Evolutionary conservation across 2,888 invertebrate species (phyloP), one percentile per base, ranked within the genome.

Genomic region (Orthonevra nobilis): DNA sequence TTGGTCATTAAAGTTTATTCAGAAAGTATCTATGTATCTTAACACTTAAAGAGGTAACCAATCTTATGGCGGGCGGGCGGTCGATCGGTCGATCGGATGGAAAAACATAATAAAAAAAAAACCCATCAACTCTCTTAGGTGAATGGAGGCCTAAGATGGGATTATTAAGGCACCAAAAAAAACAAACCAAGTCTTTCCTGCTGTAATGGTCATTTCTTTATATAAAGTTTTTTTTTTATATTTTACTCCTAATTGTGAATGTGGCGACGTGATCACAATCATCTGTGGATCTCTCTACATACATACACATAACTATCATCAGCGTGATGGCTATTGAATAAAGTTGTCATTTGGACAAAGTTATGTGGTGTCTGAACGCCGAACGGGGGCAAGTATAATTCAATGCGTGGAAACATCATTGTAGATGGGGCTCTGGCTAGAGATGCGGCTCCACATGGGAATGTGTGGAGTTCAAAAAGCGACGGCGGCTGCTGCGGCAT

Each of bases 1-100:
- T 26, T 54, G 20, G 34, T 54, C 36, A 54, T 54, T 54, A 54
- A 54, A 38, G 36, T 54, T 54, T 54, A 54, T 36, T 54, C 23
- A 36, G 36, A 54, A 36, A 38, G 34, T n/a, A n/a, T n/a, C n/a
- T 32, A 12, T 50, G 19, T 50, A 50, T 20, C 12, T 50, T 50
- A 32, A 50, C 30, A 48, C 46, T 48, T n/a, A n/a, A n/a, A n/a
- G n/a, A n/a, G n/a, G n/a, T n/a, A n/a, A n/a, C n/a, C n/a, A n/a
- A n/a, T n/a, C n/a, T n/a, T n/a, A n/a, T n/a, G n/a, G n/a, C n/a
- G n/a, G n/a, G n/a, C n/a, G n/a, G n/a, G n/a, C n/a, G n/a, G n/a
- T n/a, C n/a, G n/a, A n/a, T n/a, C n/a, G n/a, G n/a, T n/a, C n/a
- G n/a, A n/a, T n/a, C n/a, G n/a, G n/a, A n/a, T n/a, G n/a, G n/a